A percentile compares a stretch with the other conserved stretches of the same genome.
These are phyloP conservation scores for Drosophila stalkeri DNA, from an alignment of 2,888 invertebrate genomes.

Conservation along the genomic window DNA sequence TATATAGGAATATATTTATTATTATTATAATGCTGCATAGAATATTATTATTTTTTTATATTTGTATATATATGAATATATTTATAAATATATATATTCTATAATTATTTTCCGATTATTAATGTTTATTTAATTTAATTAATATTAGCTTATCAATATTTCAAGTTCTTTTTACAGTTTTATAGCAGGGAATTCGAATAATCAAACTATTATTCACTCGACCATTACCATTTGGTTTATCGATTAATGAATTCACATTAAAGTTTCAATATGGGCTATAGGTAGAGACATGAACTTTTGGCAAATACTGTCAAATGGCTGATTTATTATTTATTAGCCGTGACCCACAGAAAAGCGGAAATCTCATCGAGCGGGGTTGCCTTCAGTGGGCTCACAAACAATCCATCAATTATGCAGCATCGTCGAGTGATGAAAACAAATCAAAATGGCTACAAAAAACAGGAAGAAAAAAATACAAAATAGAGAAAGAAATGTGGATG, in stretches of 20 bases:
- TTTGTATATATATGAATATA: no score
- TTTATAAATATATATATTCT: no score
- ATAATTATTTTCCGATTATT: no score
- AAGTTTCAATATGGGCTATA: slow-evolving; percentile 54
- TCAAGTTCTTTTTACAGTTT: no score
- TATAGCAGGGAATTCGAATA: neutral
- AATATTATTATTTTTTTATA: no score
- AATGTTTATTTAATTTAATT: no score
- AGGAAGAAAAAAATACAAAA: slow-evolving; percentile 5
- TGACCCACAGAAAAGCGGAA: slow-evolving; percentile 22
- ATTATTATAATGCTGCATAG: no score
- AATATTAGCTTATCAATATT: no score
- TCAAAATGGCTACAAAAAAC: slow-evolving; percentile 38
- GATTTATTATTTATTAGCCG: slow-evolving; percentile 68
- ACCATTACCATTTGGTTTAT: slow-evolving; percentile 27
- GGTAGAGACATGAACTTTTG: slow-evolving; percentile 39
- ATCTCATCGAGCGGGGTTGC: slow-evolving; percentile 27
- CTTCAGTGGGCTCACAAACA: slow-evolving; percentile 36
- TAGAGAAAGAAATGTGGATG: slow-evolving; percentile 14
- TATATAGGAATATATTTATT: no score
- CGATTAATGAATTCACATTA: slow-evolving; percentile 50
- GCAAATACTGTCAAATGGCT: slow-evolving; percentile 55
- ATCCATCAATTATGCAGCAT: slow-evolving; percentile 76
- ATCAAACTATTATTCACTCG: neutral
- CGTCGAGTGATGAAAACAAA: slow-evolving; percentile 63